Evolutionary conservation across 2,113 vertebrate genomes (phyloP), one percentile per base, ranked within the genome.

Genomic region (Junco hyemalis): DNA sequence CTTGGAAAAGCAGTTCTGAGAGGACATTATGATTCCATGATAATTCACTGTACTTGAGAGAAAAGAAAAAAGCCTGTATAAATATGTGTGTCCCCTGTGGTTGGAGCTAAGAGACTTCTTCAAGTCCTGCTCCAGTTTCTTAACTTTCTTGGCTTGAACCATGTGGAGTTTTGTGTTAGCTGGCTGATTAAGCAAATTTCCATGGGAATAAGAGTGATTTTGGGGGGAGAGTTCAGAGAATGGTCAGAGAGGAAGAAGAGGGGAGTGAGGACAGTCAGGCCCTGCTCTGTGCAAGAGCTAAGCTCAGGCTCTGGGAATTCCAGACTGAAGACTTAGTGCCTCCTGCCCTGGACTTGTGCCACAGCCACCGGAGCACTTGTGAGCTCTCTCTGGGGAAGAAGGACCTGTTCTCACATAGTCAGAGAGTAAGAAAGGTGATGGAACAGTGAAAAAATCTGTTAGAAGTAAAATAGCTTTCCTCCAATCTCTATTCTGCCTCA

Each of bases 1-100:
- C 35, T 93, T 81, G 85, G 47, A 94, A 95, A 95, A 93, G 85
- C 74, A 88, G 51, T 95, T 91, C 71, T 59, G 87, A 80, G 63
- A 82, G 53, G 81, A 91, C 51, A 63, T 92, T 88, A 80, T 2
- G 13, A 65, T 90, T 94, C 57, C 89, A 57, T 79, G 83, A 86
- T 83, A 83, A 95, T 71, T 57, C 76, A 65, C 60, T 44, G 31
- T 42, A 78, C 71, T 87, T 94, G 65, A 91, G 76, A 86, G 74
- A 63, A 13, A 47, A 70, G 56, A 33, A 84, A 78, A 78, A 90
- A 60, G 22, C 7, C 14, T 0, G 5, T 28, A 77, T 77, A 88
- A 92, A 91, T 94, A 90, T 17, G 22, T 1, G 4, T n/a, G 70
- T 87, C 4, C 65, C 7, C 14, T 31, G 11, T 4, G 42, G 66